Evolutionary conservation across 2,113 vertebrate genomes (phyloP).

Genomic region (Alexandromys fortis): DNA sequence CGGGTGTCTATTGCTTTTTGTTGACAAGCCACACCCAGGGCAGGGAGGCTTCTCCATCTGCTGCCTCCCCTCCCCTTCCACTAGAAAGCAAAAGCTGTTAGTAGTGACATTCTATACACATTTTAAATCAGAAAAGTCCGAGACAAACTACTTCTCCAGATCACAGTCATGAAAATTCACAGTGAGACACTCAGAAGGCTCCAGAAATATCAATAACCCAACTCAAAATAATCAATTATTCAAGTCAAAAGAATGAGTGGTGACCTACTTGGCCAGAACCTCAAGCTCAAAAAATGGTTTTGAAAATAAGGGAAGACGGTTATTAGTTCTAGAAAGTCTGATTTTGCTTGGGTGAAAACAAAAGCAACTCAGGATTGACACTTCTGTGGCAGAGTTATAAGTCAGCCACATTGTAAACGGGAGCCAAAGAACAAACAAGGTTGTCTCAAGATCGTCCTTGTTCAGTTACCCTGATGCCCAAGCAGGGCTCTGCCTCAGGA

Average conservation of each 20-base stretch:
- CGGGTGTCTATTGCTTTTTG: not conserved
- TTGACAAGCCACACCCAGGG: not conserved
- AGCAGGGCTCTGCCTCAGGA: not conserved
- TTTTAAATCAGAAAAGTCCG: conserved; percentile 23
- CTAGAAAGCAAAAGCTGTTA: conserved; percentile 1
- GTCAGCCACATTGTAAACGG: not conserved
- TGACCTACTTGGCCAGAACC: not conserved
- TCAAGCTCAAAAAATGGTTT: not conserved
- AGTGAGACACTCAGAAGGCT: not conserved
- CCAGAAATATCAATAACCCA: not conserved
- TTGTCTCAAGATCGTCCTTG: too few relatives aligned
- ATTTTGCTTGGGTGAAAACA: not conserved
- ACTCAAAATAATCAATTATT: conserved; percentile 6
- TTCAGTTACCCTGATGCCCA: not conserved
- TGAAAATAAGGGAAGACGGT: not conserved
- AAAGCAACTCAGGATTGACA: not conserved
- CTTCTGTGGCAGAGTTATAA: not conserved
- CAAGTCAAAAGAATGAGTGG: not conserved
- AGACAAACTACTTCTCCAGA: conserved; percentile 22
- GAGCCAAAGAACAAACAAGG: not conserved
- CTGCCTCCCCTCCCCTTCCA: not conserved
- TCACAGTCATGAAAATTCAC: conserved; percentile 1
- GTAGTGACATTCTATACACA: not conserved
- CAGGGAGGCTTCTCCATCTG: not conserved
- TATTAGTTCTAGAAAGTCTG: not conserved